A percentile compares a stretch with the other conserved stretches of the same genome.
phyloP scores from a whole-genome alignment of 2,113 vertebrate species.

The Sciurus niger region DNA sequence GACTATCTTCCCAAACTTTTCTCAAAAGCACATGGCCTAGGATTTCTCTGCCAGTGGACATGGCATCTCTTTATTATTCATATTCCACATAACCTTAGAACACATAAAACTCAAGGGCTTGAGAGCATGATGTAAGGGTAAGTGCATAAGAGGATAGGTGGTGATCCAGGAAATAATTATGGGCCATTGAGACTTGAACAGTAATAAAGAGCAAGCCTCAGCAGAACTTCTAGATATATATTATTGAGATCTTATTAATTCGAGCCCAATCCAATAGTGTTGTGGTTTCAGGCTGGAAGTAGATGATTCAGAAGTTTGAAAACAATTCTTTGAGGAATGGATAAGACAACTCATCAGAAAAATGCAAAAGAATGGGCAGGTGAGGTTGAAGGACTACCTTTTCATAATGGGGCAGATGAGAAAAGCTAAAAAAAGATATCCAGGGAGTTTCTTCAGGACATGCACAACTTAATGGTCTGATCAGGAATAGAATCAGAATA shows the following conservation, averaged over 20 bases:
- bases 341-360: slow-evolving; percentile 2
- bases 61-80: background rate
- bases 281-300: background rate
- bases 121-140: background rate
- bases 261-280: background rate
- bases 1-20: background rate
- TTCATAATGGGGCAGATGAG: background rate
- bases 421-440: background rate
- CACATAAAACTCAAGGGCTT: background rate
- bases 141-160: background rate
- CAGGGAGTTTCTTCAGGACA: background rate
- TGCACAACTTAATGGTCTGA: background rate
- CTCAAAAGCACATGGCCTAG: background rate
- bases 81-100: background rate
- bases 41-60: background rate
- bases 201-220: background rate
- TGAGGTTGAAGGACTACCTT: background rate
- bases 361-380: background rate
- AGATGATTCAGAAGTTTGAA: background rate
- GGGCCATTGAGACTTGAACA: background rate
- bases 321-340: background rate
- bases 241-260: background rate
- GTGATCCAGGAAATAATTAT: background rate
- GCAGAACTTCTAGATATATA: background rate
- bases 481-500: background rate